Evolutionary conservation across 2,888 invertebrate genomes (phyloP), one percentile per base, ranked within the genome.

Genomic region (Morpho deidamia): DNA sequence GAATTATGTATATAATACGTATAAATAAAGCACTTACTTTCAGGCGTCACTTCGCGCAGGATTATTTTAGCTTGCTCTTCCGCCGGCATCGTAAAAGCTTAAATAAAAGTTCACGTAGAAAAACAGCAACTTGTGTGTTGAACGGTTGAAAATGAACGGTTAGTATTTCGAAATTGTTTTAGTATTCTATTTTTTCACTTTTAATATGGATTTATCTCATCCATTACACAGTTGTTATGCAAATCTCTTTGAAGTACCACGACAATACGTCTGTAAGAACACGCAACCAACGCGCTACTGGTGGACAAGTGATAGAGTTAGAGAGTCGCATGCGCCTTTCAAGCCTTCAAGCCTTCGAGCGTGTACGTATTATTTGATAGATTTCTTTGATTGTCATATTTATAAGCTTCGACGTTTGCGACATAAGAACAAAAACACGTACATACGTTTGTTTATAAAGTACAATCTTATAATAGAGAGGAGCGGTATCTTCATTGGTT

Each of bases 21-120:
- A 23, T 23, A 23, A 23, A 23, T 23, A 23, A 50, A 51, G 53
- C 60, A 81, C 87, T 87, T 65, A 88, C 88, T 74, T 60, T 88
- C 88, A 46, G 86, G 83, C 12, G 88, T 88, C 38, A 88, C 79
- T 68, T 86, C 80, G 39, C 81, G 74, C 40, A 82, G 74, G 40
- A 87, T 76, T 55, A 88, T 77, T 63, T 71, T 77, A 23, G 61
- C 63, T 60, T 70, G 81, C 58, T 70, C 64, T 74, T 84, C 80
- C 11, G 83, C 86, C 62, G 88, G 89, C 88, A 88, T 88, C 62
- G 65, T 78, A 44, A 45, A 45, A 32, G n/a, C 12, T n/a, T 49
- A 35, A 42, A 12, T 14, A 35, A 32, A 42, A 38, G 47, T 33
- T 51, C 42, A 8, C 39, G 9, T 44, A 10, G 11, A 10, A 48